Percentiles rank a stretch among this genome's conserved stretches.
These are phyloP conservation scores for Solenopsis fugax DNA, from an alignment of 1,140 invertebrate genomes.

Conservation along the genomic window DNA sequence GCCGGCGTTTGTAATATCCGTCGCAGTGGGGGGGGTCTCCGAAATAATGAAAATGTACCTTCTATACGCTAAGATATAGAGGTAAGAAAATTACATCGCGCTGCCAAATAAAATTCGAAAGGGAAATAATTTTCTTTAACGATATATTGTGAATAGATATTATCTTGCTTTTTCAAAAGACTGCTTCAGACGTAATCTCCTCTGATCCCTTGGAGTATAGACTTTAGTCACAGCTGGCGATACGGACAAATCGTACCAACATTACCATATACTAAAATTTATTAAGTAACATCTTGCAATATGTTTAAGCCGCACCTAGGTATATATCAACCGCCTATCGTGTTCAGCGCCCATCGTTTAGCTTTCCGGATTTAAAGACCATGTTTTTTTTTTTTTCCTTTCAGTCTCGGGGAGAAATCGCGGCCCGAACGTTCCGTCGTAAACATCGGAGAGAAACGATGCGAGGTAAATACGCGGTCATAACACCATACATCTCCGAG, in stretches of 20 bases:
- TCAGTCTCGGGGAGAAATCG: background rate
- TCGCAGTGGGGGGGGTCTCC: background rate
- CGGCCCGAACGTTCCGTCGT: background rate
- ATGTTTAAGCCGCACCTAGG: background rate
- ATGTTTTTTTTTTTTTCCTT: background rate
- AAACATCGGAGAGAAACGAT: conserved; percentile 46
- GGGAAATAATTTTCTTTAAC: background rate
- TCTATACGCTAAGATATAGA: conserved; percentile 17
- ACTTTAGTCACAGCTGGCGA: background rate
- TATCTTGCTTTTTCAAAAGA: background rate
- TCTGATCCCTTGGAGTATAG: background rate
- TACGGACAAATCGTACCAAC: background rate
- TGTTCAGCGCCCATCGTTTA: background rate
- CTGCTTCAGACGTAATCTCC: background rate
- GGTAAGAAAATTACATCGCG: conserved; percentile 36
- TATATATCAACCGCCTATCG: conserved; percentile 14
- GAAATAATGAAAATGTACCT: conserved; percentile 37
- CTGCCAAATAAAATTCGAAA: conserved; percentile 15
- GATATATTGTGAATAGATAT: conserved; percentile 19
- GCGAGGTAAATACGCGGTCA: conserved; percentile 45
- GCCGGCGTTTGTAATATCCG: conserved; percentile 28
- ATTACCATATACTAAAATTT: conserved; percentile 8
- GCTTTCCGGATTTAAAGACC: background rate
- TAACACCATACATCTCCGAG: conserved; percentile 49
- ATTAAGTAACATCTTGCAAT: conserved; percentile 1